Conservation (phyloP, 2,888 invertebrate species). For the Biston betularia region DNA sequence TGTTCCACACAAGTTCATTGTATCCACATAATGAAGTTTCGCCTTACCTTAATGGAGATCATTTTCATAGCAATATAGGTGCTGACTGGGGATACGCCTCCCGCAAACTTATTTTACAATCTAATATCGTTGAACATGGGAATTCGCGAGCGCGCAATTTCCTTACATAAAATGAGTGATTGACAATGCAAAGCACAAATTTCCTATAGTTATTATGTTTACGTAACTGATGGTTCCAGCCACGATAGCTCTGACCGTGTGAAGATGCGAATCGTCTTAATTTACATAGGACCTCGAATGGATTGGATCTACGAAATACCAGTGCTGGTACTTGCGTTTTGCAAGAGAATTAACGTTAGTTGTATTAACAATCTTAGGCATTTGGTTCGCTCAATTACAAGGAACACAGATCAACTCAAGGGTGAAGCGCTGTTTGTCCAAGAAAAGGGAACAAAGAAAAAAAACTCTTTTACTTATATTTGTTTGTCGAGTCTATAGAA, state of each 20-base stretch:
- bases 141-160: slow-evolving; percentile 29
- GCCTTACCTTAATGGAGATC: slow-evolving; percentile 71
- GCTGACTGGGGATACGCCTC: slow-evolving; percentile 56
- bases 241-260: slow-evolving; percentile 40
- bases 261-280: slow-evolving; percentile 44
- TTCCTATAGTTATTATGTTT: slow-evolving; percentile 33
- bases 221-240: slow-evolving; percentile 29
- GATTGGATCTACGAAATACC: slow-evolving; percentile 28
- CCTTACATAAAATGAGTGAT: slow-evolving; percentile 27
- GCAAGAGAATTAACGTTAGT: slow-evolving; percentile 17
- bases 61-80: slow-evolving; percentile 70
- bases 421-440: too few species aligned
- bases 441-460: too few species aligned
- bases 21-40: slow-evolving; percentile 80
- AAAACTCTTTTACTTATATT: too few species aligned
- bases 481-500: too few species aligned
- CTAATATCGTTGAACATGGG: slow-evolving; percentile 41
- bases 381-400: too few species aligned
- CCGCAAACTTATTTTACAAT: slow-evolving; percentile 54
- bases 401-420: too few species aligned
- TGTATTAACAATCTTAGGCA: too few species aligned
- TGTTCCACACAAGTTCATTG: slow-evolving; percentile 69
- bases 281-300: slow-evolving; percentile 45
- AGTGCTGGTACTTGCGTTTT: slow-evolving; percentile 16
- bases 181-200: slow-evolving; percentile 37